Conservation (phyloP, 2,888 invertebrate genomes). For the Pseudoips prasinana region DNA sequence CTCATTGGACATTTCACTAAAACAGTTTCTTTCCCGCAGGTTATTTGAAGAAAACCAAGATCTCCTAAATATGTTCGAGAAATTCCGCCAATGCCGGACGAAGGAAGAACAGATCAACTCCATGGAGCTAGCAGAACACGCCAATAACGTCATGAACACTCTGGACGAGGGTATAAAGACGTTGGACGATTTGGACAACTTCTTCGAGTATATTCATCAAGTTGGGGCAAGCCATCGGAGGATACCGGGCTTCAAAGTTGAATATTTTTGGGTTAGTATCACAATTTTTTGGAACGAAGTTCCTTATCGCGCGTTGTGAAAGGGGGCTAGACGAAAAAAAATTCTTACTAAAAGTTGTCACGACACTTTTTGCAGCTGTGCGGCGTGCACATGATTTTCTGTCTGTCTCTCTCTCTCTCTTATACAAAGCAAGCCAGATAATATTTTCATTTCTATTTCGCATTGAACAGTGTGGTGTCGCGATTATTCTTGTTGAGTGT, state of each 20-base stretch:
- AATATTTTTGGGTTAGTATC: slow-evolving; percentile 92
- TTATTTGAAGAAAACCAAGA: slow-evolving; percentile 93
- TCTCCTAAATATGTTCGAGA: slow-evolving; percentile 89
- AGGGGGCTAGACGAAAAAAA: too few species aligned
- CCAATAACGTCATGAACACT: slow-evolving; percentile 93
- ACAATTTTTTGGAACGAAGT: too few species aligned
- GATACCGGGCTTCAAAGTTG: slow-evolving; percentile 92
- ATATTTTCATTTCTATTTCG: too few species aligned
- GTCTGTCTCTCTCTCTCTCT: too few species aligned
- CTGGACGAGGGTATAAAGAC: slow-evolving; percentile 94
- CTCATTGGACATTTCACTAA: too few species aligned
- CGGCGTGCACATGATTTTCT: too few species aligned
- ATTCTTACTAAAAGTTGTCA: too few species aligned
- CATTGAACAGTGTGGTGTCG: too few species aligned
- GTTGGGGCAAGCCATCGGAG: slow-evolving; percentile 91
- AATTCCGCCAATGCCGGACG: slow-evolving; percentile 89
- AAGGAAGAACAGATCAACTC: slow-evolving; percentile 91
- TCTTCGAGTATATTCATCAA: slow-evolving; percentile 90
- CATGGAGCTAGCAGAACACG: slow-evolving; percentile 92
- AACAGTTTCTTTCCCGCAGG: slow-evolving; percentile 78
- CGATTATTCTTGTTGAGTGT: too few species aligned
- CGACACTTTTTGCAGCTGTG: too few species aligned
- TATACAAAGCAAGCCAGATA: too few species aligned
- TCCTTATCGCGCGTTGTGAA: too few species aligned
- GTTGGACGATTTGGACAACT: slow-evolving; percentile 92